These are phyloP conservation scores for Glaucopsyche alexis DNA, from an alignment of 2,888 invertebrate genomes.

Conservation along the genomic window DNA sequence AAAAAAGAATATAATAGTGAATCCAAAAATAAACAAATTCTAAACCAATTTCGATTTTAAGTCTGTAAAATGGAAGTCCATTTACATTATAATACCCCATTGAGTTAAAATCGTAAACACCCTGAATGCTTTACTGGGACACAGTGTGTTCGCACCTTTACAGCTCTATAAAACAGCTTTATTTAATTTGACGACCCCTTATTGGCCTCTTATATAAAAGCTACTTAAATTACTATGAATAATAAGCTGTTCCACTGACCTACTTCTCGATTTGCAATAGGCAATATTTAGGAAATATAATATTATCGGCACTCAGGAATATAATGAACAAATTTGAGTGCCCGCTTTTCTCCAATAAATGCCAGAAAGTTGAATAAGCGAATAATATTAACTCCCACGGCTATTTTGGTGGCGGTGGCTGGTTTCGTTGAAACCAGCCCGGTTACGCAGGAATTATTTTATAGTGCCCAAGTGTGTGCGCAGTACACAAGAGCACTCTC, in stretches of 20 bases:
- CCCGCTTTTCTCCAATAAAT: background rate
- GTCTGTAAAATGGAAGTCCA: too few relatives aligned
- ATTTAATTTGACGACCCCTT: background rate
- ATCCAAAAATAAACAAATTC: too few relatives aligned
- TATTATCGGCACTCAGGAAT: background rate
- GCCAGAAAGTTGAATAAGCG: too few relatives aligned
- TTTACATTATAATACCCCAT: too few relatives aligned
- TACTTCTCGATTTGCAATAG: background rate
- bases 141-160: background rate
- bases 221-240: background rate
- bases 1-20: too few relatives aligned
- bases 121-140: background rate
- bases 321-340: background rate
- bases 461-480: too few relatives aligned
- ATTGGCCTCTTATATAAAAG: background rate
- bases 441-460: too few relatives aligned
- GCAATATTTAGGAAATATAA: slow-evolving; percentile 3
- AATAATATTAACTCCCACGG: too few relatives aligned
- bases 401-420: too few relatives aligned
- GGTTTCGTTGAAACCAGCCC: too few relatives aligned
- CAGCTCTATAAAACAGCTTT: background rate
- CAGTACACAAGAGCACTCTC: too few relatives aligned
- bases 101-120: background rate
- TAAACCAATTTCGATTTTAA: too few relatives aligned
- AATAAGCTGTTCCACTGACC: slow-evolving; percentile 1